Percentiles rank a stretch among this genome's conserved stretches.
phyloP scores from a whole-genome alignment of 2,888 invertebrate species.

The Nebria salina region DNA sequence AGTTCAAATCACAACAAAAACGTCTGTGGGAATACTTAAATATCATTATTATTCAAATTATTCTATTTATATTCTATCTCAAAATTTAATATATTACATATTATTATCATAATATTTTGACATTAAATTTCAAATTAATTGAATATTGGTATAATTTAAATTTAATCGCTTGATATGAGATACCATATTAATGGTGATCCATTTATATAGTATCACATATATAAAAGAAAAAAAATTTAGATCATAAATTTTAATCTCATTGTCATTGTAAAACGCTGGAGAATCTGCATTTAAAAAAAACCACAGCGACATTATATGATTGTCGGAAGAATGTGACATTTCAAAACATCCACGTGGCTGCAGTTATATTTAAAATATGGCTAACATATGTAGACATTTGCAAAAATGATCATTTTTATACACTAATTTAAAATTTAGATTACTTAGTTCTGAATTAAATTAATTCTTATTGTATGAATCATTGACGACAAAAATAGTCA shows the following conservation, averaged over 20 bases:
- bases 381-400: not conserved
- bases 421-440: too few relatives aligned
- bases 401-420: not conserved
- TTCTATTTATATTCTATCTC: too few relatives aligned
- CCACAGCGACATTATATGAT: not conserved
- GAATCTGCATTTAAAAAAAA: not conserved
- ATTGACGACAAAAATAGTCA: not conserved
- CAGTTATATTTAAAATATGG: not conserved
- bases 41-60: not conserved
- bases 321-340: not conserved
- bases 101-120: not conserved
- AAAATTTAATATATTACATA: not conserved
- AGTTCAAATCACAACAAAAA: not conserved
- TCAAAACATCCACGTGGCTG: not conserved
- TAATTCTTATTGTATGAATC: not conserved
- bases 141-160: not conserved
- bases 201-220: not conserved
- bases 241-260: not conserved
- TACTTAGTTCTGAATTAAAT: not conserved
- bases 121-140: not conserved
- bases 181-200: not conserved
- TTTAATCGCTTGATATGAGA: not conserved
- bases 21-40: not conserved
- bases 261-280: not conserved
- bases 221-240: not conserved